Evolutionary conservation across 2,888 invertebrate species (phyloP).

Genomic region (Leptinotarsa peninsularis): DNA sequence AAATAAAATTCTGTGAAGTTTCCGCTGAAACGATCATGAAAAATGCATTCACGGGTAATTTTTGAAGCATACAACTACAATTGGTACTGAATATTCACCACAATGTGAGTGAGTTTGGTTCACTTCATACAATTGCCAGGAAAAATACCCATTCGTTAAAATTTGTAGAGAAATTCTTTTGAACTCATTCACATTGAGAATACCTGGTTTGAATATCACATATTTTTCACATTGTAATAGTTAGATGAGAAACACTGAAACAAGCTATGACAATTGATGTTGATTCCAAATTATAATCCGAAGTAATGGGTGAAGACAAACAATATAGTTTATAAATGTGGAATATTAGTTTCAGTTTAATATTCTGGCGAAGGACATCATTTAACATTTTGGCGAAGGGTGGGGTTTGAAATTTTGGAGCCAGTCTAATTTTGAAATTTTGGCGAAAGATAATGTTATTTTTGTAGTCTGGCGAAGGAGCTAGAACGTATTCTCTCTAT

Average conservation of each 20-base stretch:
- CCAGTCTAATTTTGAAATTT: neutral
- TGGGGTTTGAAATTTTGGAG: fast-evolving
- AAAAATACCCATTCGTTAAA: neutral
- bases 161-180: neutral
- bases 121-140: neutral
- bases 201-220: too few species aligned
- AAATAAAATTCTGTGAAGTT: slow-evolving; percentile 5
- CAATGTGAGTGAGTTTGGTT: slow-evolving; percentile 3
- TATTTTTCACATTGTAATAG: too few species aligned
- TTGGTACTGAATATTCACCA: slow-evolving; percentile 3
- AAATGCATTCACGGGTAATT: slow-evolving; percentile 9
- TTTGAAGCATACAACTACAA: slow-evolving; percentile 6
- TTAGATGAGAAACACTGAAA: too few species aligned
- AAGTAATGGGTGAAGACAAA: too few species aligned
- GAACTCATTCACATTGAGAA: neutral
- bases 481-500: too few species aligned
- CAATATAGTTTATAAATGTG: too few species aligned
- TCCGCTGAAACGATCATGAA: neutral
- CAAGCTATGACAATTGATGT: too few species aligned
- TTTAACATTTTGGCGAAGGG: neutral
- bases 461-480: too few species aligned
- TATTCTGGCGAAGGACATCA: neutral
- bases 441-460: fast-evolving
- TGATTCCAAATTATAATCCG: too few species aligned
- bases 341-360: too few species aligned